Conservation (phyloP, 2,888 invertebrate genomes). For the Junonia oenone region DNA sequence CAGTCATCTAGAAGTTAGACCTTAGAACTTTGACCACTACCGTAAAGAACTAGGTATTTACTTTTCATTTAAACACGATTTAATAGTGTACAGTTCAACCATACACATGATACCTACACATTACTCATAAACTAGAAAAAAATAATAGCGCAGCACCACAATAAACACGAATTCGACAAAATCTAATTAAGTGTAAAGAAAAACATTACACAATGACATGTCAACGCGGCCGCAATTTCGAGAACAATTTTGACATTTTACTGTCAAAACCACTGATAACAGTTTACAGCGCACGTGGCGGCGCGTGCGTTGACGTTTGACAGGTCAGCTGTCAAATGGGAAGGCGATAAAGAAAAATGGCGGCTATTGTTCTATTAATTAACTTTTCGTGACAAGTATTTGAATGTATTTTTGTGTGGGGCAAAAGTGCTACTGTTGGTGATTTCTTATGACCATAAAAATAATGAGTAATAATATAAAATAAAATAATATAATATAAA, state of each 20-base stretch:
- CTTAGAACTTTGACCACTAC: too few relatives aligned
- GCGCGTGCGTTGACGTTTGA: conserved; percentile 66
- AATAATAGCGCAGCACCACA: too few relatives aligned
- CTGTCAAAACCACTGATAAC: conserved; percentile 61
- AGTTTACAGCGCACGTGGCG: conserved; percentile 66
- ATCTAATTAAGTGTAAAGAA: not conserved
- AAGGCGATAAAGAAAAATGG: conserved; percentile 41
- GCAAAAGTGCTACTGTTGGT: too few relatives aligned
- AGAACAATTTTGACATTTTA: conserved; percentile 50
- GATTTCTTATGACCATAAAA: not conserved
- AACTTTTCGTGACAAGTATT: conserved; percentile 42
- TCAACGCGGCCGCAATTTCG: conserved; percentile 34
- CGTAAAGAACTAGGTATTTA: too few relatives aligned
- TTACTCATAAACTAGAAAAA: too few relatives aligned
- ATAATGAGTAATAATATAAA: too few relatives aligned
- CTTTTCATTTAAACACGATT: too few relatives aligned
- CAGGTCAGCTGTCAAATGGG: conserved; percentile 54
- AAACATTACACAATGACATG: conserved; percentile 18
- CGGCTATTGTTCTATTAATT: conserved; percentile 56
- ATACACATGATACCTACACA: too few relatives aligned
- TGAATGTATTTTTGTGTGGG: not conserved
- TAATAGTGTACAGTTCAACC: too few relatives aligned
- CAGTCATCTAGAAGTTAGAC: too few relatives aligned
- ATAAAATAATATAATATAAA: too few relatives aligned
- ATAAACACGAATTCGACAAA: conserved; percentile 2